phyloP scores from a whole-genome alignment of 1,140 invertebrate genomes.

The Parapsyche elsis region DNA sequence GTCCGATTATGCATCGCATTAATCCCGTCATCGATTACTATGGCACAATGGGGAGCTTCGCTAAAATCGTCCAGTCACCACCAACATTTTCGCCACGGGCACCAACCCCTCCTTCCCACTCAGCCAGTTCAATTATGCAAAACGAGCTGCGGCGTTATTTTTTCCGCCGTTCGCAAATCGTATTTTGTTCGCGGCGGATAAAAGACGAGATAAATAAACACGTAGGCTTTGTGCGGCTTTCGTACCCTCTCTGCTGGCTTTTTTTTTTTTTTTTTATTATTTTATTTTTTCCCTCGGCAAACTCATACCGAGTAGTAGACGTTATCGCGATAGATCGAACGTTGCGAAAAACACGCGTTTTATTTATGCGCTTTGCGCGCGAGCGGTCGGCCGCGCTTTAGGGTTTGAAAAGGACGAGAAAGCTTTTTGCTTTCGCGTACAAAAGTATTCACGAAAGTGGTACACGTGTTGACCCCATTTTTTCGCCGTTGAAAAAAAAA shows the following conservation, averaged over 20 bases:
- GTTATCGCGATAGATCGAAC: conserved; percentile 42
- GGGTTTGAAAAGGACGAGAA: conserved; percentile 10
- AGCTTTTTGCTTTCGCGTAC: neutral
- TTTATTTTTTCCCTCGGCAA: neutral
- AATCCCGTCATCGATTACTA: neutral
- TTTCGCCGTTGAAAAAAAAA: neutral
- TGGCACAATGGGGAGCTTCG: neutral
- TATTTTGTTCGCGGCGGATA: conserved; percentile 31
- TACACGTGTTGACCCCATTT: conserved; percentile 4
- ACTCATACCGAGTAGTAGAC: neutral
- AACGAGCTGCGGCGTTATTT: neutral
- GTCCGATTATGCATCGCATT: conserved; percentile 16
- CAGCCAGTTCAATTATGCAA: conserved; percentile 21
- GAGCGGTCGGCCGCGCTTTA: conserved; percentile 1
- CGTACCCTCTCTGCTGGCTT: neutral
- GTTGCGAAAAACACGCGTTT: conserved; percentile 23
- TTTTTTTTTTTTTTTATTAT: neutral
- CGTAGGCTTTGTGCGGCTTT: neutral
- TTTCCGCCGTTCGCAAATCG: conserved; percentile 30
- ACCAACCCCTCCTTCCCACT: neutral
- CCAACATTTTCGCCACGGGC: conserved; percentile 9
- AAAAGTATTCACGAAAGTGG: neutral
- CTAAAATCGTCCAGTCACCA: neutral
- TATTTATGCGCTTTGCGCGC: conserved; percentile 6
- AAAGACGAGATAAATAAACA: conserved; percentile 32